Base-by-base conservation (phyloP, 2,113 vertebrate species). In the Mohoua ochrocephala region DNA sequence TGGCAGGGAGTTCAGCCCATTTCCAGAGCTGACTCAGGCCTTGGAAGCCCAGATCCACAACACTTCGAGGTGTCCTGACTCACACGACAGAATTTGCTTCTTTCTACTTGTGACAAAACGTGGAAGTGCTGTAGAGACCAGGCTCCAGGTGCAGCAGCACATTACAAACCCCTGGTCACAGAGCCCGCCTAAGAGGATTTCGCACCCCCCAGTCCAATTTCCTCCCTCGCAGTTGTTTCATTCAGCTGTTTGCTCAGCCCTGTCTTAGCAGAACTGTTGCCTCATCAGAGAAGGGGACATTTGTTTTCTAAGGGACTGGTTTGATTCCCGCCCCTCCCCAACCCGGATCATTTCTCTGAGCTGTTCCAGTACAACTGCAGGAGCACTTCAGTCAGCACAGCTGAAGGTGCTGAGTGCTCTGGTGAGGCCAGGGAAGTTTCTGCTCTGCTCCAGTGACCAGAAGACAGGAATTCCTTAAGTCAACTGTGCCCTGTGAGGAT, bases 341-440 rank as follows among this genome's bases (percentile, higher is more conserved):
- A 10, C 49, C 28, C 14, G 13, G 63, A 3, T 41, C 0, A 7
- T 76, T 73, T 73, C 57, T 88, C 4, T 0, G 50, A 17, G 16
- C 45, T 63, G 3, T 14, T 45, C 20, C 28, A 64, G 28, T 10
- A 15, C 42, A 22, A 12, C 15, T 26, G 41, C 35, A 13, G 20
- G 23, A 84, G 47, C 45, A 9, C 11, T 67, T 49, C 21, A 9
- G 26, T 8, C 47, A 64, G 67, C 63, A 16, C 70, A 52, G n/a
- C 37, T 27, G 41, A n/a, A 44, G n/a, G 57, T 42, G 22, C 13
- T 0, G 5, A 39, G 49, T 0, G 0, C 50, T 77, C 20, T 4
- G 18, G 0, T 7, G 18, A 47, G 65, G 56, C 57, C 1, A 0
- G 42, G 15, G 30, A 41, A 12, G 28, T 56, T 81, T 60, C 49